Percentiles rank a stretch among this genome's conserved stretches.
phyloP scores from a whole-genome alignment of 2,113 vertebrate species.

The Etheostoma cragini region DNA sequence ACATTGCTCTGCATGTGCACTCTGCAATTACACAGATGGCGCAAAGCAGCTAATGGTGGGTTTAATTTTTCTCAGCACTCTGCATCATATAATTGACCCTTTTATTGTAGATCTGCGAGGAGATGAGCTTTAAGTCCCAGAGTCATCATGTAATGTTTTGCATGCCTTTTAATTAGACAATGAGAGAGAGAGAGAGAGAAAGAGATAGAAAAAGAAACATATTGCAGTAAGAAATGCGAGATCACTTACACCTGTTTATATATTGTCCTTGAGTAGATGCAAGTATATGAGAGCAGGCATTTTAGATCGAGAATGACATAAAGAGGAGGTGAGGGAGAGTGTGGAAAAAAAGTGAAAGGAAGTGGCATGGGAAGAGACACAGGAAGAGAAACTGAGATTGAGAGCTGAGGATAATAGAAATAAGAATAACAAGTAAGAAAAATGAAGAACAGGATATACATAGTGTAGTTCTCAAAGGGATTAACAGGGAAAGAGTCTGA shows the following conservation, averaged over 20 bases:
- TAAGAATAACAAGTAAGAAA: conserved; percentile 32
- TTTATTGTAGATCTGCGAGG: conserved; percentile 56
- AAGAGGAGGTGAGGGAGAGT: conserved; percentile 3
- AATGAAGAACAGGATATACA: conserved; percentile 52
- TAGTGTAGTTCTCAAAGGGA: conserved; percentile 53
- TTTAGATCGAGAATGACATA: conserved; percentile 8
- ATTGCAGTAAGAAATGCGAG: conserved; percentile 17
- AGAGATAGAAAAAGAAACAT: conserved; percentile 9
- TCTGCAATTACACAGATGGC: conserved; percentile 72
- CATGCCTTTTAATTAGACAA: conserved; percentile 69
- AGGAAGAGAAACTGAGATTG: conserved; percentile 13
- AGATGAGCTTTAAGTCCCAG: conserved; percentile 44
- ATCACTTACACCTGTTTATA: conserved; percentile 44
- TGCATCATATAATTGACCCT: conserved; percentile 77
- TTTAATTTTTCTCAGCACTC: conserved; percentile 67
- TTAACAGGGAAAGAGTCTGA: conserved; percentile 33
- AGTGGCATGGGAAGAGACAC: neutral
- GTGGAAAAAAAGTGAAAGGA: conserved; percentile 1
- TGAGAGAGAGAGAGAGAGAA: conserved; percentile 38
- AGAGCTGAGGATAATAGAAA: conserved; percentile 60
- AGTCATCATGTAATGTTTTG: conserved; percentile 63
- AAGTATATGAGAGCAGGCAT: conserved; percentile 7
- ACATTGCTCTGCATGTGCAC: conserved; percentile 48
- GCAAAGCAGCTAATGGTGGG: conserved; percentile 71
- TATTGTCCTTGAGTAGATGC: conserved; percentile 41